Evolutionary conservation across 2,113 vertebrate species (phyloP).

Genomic region (Gallinago paraguaiae): DNA sequence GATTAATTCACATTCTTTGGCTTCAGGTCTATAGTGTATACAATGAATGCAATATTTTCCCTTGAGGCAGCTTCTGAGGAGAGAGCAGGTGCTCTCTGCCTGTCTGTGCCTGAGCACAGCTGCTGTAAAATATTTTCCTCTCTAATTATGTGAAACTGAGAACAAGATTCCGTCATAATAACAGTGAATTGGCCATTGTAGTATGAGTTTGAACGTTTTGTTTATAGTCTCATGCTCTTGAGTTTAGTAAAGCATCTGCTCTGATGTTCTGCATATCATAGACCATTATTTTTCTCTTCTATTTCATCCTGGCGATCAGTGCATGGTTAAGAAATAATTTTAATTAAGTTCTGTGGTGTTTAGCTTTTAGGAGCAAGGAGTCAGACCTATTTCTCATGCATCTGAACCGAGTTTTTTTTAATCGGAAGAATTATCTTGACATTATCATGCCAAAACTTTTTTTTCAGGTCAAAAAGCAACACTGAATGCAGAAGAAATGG

Average conservation of each 20-base stretch:
- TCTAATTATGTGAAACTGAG: background rate
- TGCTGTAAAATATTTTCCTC: background rate
- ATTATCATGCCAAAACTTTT: background rate
- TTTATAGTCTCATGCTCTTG: background rate
- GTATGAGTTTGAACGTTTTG: background rate
- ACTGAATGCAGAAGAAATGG: slow-evolving; percentile 90
- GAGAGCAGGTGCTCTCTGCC: background rate
- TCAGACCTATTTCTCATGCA: background rate
- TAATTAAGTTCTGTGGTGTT: background rate
- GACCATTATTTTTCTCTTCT: background rate
- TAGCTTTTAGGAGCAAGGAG: background rate
- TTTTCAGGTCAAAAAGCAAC: slow-evolving; percentile 82
- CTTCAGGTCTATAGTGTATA: background rate
- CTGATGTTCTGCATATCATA: background rate
- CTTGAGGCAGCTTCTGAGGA: background rate
- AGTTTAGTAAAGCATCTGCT: background rate
- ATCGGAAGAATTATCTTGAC: background rate
- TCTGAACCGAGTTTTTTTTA: background rate
- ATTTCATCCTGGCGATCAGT: background rate
- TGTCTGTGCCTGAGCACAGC: background rate
- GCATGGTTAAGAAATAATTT: background rate
- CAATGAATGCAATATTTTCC: background rate
- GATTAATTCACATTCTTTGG: background rate
- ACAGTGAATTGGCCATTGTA: background rate
- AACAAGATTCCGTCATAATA: background rate